A percentile compares a stretch with the other conserved stretches of the same genome.
Evolutionary conservation across 92 coral and sea anemone genomes (phyloP).

Genomic region (Metridium senile): DNA sequence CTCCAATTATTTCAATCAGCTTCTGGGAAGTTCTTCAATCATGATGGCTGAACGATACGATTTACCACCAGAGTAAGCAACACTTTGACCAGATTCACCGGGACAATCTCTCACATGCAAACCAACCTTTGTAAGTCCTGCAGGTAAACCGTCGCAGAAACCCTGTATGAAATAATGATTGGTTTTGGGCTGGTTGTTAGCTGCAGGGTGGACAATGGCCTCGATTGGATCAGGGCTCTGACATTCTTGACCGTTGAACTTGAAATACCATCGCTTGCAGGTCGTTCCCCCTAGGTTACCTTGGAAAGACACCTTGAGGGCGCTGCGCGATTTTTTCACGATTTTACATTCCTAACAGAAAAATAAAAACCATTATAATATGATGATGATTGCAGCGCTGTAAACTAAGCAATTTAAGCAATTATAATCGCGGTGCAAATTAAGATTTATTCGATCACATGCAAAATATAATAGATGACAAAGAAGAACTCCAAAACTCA

Average conservation of each 20-base stretch:
- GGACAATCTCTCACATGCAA: conserved; percentile 56
- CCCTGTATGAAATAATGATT: conserved; percentile 50
- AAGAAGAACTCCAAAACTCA: no score
- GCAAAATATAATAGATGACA: no score
- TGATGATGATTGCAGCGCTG: neutral
- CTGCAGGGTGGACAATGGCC: conserved; percentile 9
- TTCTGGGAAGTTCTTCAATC: conserved; percentile 63
- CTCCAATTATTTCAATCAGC: no score
- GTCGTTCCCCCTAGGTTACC: conserved; percentile 21
- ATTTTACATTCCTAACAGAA: conserved; percentile 36
- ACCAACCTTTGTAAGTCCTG: conserved; percentile 47
- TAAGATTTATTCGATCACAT: no score
- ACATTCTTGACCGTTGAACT: conserved; percentile 55
- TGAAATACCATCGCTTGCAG: conserved; percentile 64
- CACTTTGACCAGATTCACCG: neutral
- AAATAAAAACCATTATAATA: neutral
- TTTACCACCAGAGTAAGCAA: conserved; percentile 39
- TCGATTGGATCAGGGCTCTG: conserved; percentile 39
- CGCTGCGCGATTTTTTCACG: conserved; percentile 11
- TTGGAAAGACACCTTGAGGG: conserved; percentile 49
- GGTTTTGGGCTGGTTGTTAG: conserved; percentile 11
- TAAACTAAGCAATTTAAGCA: no score
- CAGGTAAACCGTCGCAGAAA: conserved; percentile 38
- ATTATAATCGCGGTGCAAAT: no score
- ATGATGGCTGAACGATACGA: conserved; percentile 57